phyloP scores from a whole-genome alignment of 2,113 vertebrate genomes.

The rabbit (Oryctolagus cuniculus) region mOryCun1.1 NC_091453.1:67430001-67430500 shows the following conservation, averaged over 20 bases:
- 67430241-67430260: not conserved
- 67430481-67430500: not conserved
- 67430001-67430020: too few relatives aligned
- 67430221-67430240: not conserved
- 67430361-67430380: not conserved
- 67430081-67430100: too few relatives aligned
- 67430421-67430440: constrained; percentile 19
- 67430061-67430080: too few relatives aligned
- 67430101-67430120: too few relatives aligned
- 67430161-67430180: not conserved
- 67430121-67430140: too few relatives aligned
- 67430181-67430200: not conserved
- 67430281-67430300: too few relatives aligned
- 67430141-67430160: not conserved
- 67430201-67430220: not conserved
- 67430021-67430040: too few relatives aligned
- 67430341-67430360: not conserved
- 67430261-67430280: too few relatives aligned
- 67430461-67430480: not conserved
- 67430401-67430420: not conserved
- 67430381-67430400: not conserved
- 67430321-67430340: not conserved
- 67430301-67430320: not conserved
- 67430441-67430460: not conserved
- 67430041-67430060: too few relatives aligned